phyloP scores from a whole-genome alignment of 37 sponge, comb jelly and placozoan species.

The Aplysina aerophoba region DNA sequence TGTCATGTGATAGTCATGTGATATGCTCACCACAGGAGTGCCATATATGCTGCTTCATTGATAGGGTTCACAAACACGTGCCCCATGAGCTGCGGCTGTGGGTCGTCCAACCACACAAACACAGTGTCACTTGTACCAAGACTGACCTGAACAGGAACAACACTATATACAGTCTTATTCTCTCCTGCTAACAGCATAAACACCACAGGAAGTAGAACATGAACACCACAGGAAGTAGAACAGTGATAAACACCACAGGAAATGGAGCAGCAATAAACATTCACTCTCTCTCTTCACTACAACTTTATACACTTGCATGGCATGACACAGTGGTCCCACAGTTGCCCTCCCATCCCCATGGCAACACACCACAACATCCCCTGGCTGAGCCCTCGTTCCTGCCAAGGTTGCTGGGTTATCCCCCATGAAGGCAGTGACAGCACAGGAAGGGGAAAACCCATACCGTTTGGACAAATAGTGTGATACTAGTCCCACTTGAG shows the following conservation, averaged over 20 bases:
- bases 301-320: not conserved
- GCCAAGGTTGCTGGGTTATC: conserved; percentile 95
- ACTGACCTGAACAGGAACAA: conserved; percentile 41
- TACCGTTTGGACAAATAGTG: conserved; percentile 70
- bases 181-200: not conserved
- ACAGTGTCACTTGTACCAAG: conserved; percentile 95
- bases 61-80: conserved; percentile 94
- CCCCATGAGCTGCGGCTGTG: conserved; percentile 87
- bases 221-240: too few species aligned
- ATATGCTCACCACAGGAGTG: conserved; percentile 81
- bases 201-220: not conserved
- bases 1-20: not conserved
- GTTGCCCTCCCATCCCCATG: not conserved
- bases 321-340: too few species aligned
- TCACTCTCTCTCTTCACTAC: too few species aligned
- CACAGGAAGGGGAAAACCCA: conserved; percentile 77
- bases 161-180: not conserved
- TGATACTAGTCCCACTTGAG: conserved; percentile 77
- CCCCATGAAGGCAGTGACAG: conserved; percentile 87
- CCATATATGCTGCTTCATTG: conserved; percentile 81
- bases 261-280: too few species aligned
- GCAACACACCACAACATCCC: conserved; percentile 82
- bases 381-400: conserved; percentile 77
- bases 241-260: too few species aligned
- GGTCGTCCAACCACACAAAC: conserved; percentile 83